phyloP scores from a whole-genome alignment of 2,113 vertebrate genomes.

The Crotalus helleri region DNA sequence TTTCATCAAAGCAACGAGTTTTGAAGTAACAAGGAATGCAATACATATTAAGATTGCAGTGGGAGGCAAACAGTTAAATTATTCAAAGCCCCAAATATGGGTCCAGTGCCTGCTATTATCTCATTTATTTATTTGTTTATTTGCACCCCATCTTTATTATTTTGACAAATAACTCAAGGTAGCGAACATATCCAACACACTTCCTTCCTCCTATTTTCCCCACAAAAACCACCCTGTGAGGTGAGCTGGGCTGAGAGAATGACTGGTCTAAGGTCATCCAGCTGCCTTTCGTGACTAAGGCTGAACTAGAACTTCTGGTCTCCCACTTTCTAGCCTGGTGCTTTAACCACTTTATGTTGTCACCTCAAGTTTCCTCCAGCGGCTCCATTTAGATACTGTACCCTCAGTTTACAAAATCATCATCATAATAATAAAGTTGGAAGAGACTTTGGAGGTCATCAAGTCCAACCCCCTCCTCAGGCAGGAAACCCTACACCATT shows the following conservation, averaged over 20 bases:
- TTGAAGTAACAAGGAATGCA: not conserved
- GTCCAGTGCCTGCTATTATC: not conserved
- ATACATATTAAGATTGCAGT: not conserved
- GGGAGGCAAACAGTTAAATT: not conserved
- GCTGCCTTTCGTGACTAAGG: not conserved
- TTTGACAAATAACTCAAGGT: not conserved
- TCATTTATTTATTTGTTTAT: not conserved
- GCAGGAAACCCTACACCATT: no score
- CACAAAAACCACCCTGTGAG: not conserved
- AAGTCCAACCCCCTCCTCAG: no score
- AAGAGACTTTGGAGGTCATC: no score
- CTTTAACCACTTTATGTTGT: not conserved
- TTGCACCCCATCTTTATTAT: not conserved
- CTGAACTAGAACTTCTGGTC: not conserved
- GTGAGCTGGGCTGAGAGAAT: not conserved
- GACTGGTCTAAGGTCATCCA: not conserved
- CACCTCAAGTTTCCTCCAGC: not conserved
- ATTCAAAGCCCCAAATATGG: not conserved
- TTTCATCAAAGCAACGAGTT: not conserved
- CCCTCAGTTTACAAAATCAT: not conserved
- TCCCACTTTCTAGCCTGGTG: not conserved
- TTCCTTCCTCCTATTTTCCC: not conserved
- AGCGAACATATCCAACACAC: not conserved
- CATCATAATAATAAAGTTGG: no score
- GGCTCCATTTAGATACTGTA: not conserved